Base-by-base conservation (phyloP, 1,140 invertebrate species). In the Drosophila prosaltans region DNA sequence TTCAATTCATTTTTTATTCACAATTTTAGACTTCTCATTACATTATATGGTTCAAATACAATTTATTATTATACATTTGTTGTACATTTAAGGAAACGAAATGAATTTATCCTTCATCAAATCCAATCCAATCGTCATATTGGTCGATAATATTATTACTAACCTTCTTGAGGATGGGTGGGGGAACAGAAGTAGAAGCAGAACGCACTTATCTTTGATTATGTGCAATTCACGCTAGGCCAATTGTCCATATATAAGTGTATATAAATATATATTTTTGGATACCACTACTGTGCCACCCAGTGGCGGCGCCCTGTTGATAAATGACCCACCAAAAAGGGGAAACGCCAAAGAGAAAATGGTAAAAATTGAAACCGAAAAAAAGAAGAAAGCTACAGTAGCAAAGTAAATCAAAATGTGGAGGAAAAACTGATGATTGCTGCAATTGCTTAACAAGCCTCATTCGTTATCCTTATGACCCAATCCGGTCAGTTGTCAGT, bases 401-500 rank as follows among this genome's bases (percentile, higher is more conserved):
- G 36, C 21, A 26, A 26, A 51, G 45, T 51, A 57, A 32, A 32
- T 24, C 39, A 41, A 41, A 43, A 40, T 41, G 9, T 6, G 24
- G 11, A 26, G 36, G 21, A 48, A 59, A 51, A 43, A 67, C 55
- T 77, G 76, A 62, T 71, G 83, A 86, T 45, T 45, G 51, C 72
- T 86, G 82, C 80, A 88, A 39, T 79, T 71, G 61, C 63, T 36
- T 30, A 40, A 39, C 55, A 9, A 43, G 61, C 64, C 59, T 71
- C 54, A 51, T 58, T 32, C 48, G 45, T 45, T 57, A 61, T 54
- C 63, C 60, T 24, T 11, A 77, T 55, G 63, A 30, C 59, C 26
- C 60, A 62, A 54, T 63, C 62, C 72, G 69, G 54, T 63, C 55
- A 80, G 80, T 83, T 86, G 74, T 88, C 82, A 58, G 43, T 32